Evolutionary conservation across 1,140 invertebrate genomes (phyloP).

Genomic region (Phocides pigmalion): DNA sequence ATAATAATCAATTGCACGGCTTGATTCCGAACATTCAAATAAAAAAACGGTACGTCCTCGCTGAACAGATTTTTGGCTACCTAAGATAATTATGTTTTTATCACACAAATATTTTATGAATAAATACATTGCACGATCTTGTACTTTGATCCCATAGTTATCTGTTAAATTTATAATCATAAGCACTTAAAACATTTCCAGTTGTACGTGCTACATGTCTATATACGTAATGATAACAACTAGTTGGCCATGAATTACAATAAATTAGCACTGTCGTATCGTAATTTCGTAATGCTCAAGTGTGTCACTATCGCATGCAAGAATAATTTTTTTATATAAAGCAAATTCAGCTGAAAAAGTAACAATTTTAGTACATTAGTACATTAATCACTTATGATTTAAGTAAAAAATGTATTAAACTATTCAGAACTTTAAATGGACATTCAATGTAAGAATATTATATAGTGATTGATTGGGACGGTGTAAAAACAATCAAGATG

Average conservation of each 20-base stretch:
- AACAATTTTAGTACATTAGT: no score
- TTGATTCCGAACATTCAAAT: neutral
- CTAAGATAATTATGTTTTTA: neutral
- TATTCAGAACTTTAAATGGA: no score
- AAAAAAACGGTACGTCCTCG: neutral
- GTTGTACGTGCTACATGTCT: neutral
- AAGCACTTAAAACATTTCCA: neutral
- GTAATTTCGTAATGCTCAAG: constrained; percentile 2
- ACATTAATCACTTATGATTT: no score
- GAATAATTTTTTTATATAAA: neutral
- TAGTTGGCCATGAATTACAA: constrained; percentile 5
- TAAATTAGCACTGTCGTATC: neutral
- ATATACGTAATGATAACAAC: constrained; percentile 4
- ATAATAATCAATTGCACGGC: neutral
- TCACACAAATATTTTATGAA: neutral
- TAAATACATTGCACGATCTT: neutral
- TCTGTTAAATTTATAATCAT: neutral
- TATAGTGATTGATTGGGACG: neutral
- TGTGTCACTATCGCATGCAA: neutral
- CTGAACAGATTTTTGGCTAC: neutral
- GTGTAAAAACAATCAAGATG: neutral
- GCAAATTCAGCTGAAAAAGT: no score
- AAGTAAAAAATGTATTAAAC: no score
- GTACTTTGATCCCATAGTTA: neutral
- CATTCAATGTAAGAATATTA: no score